phyloP scores from a whole-genome alignment of 2,888 invertebrate species.

The Cancer borealis region DNA sequence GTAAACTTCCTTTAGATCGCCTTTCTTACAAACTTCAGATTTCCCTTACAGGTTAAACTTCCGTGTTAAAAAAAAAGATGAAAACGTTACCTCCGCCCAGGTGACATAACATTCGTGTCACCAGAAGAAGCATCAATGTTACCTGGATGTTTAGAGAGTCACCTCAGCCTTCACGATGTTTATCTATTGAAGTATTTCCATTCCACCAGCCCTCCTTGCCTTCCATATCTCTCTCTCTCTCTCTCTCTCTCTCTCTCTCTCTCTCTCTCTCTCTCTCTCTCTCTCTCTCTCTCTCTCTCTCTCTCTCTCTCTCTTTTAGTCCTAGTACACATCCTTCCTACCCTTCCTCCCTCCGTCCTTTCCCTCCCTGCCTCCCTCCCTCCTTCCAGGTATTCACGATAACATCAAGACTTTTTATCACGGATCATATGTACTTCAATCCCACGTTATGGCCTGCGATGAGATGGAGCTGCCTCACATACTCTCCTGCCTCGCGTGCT shows the following conservation, averaged over 20 bases:
- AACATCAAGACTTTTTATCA: conserved; percentile 3
- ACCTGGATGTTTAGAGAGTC: background rate
- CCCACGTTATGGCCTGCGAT: background rate
- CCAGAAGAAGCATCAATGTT: background rate
- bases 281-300: background rate
- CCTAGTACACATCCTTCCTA: background rate
- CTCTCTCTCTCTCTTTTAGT: background rate
- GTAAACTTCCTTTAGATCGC: too few species aligned
- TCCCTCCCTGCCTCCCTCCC: conserved; percentile 10
- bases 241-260: background rate
- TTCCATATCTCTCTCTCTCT: background rate
- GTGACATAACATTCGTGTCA: background rate
- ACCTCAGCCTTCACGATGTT: background rate
- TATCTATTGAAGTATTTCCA: conserved; percentile 22
- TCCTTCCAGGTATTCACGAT: background rate
- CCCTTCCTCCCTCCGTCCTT: background rate
- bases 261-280: background rate
- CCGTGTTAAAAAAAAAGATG: background rate
- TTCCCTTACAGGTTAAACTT: background rate
- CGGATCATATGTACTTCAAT: background rate
- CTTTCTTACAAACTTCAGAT: background rate
- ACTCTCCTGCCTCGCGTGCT: background rate
- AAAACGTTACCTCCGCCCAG: background rate
- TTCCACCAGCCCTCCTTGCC: background rate
- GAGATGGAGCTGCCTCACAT: background rate